Percentiles rank a stretch among this genome's conserved stretches.
Evolutionary conservation across 2,113 vertebrate species (phyloP).

Genomic region (Pelecanus crispus): DNA sequence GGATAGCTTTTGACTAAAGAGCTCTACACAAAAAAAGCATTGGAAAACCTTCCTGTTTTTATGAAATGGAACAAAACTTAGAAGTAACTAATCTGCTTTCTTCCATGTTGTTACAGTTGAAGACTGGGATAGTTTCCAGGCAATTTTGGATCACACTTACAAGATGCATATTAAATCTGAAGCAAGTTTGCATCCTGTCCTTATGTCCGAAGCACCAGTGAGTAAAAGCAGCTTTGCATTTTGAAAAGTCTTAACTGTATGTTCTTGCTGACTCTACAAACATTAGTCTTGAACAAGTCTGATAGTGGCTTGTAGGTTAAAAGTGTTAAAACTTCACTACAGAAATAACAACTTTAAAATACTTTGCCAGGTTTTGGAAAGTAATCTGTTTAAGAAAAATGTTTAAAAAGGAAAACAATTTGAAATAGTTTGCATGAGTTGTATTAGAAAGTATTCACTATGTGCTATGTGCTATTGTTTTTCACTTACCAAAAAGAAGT

Average conservation of each 20-base stretch:
- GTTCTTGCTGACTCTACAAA: neutral
- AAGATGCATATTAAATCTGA: constrained; percentile 99
- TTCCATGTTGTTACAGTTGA: constrained; percentile 80
- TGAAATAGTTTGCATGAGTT: neutral
- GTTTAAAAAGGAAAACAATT: neutral
- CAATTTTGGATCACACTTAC: constrained; percentile 96
- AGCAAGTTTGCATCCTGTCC: constrained; percentile 93
- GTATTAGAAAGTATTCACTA: neutral
- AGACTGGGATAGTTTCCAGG: constrained; percentile 99
- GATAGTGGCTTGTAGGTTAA: neutral
- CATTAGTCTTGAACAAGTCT: neutral
- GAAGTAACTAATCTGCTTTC: neutral
- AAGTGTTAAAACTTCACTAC: neutral
- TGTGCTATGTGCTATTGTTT: neutral
- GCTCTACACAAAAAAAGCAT: neutral
- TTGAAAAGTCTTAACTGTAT: neutral
- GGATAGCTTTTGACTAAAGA: neutral
- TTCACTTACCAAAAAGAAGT: neutral
- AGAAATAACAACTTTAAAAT: neutral
- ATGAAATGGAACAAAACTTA: neutral
- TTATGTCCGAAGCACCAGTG: constrained; percentile 98
- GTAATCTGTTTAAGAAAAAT: neutral
- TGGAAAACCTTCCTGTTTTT: neutral
- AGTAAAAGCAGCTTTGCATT: constrained; percentile 62
- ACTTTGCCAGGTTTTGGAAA: neutral